Base-by-base conservation (phyloP, 2,113 vertebrate species). In the Salminus brasiliensis region DNA sequence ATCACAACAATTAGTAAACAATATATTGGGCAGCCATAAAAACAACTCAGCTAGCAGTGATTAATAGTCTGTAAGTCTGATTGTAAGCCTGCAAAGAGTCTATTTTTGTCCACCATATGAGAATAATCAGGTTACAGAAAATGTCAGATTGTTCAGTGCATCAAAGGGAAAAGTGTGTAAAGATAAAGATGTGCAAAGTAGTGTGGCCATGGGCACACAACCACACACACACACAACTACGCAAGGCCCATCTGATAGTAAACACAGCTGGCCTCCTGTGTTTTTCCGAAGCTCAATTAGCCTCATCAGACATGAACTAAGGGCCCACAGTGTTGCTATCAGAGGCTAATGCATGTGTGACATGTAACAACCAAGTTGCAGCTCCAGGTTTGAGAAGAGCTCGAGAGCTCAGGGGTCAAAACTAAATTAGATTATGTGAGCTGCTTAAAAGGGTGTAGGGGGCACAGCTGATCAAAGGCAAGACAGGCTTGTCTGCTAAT, bases 391-490 rank as follows among this genome's bases (percentile, higher is more conserved):
- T 65, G 43, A 69, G 21, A 29, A 49, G n/a, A 63, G 47, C 47
- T 15, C 9, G 45, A 34, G 59, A n/a, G n/a, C n/a, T 30, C 77
- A 23, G 39, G 18, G 59, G 39, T 72, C 29, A 52, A 41, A 74
- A 67, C 21, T 32, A 63, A 76, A 83, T 80, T 60, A 57, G 30
- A 49, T 76, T 69, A 76, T 23, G 47, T 68, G 32, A 53, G 43
- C 63, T 49, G 70, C 65, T 59, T 66, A 76, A 80, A 72, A 32
- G 32, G 36, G 34, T 65, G 49, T 8, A 62, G 60, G 29, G 62
- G 30, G 21, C 6, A 59, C 47, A 49, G 67, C 45, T 78, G 76
- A 83, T 81, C 72, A 81, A 76, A 67, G 70, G 47, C 60, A 74
- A 27, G 57, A 29, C 36, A 36, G 27, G 13, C 7, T 59, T 25